Base-by-base conservation (phyloP, 1,140 invertebrate species). In the Dolichoris vasculosae region DNA sequence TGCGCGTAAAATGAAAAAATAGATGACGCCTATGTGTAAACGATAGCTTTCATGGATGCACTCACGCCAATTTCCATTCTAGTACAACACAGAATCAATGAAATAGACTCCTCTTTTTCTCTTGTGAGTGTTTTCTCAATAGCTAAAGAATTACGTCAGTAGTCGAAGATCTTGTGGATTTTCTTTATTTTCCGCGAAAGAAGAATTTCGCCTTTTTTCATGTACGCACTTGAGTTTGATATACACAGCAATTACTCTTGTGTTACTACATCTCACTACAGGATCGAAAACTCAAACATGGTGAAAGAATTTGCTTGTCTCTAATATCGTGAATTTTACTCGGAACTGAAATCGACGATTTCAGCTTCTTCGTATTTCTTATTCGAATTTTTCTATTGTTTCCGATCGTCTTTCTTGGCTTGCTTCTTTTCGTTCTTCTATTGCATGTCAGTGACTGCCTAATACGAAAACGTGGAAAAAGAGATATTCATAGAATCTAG, bases 171-270 rank as follows among this genome's bases (percentile, higher is more conserved):
- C 46, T 51, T 46, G 43, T 82, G 64, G 43, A 73, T 73, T 82
- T 73, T 73, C 80, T 55, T 73, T 35, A 55, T 82, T 73, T 73
- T 35, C 80, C 46, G 46, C 46, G 69, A 43, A 17, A 48, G n/a
- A 69, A 35, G 30, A 13, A 1, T 38, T 40, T 38, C 30, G 23
- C 11, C 20, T 48, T 73, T 82, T 55, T 71, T 69, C 51, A 15
- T 3, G 59, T 9, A 46, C 38, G 32, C 76, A 35, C 32, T 35
- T 79, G 79, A 40, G 35, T 46, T 48, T 32, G 59, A 81, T 63
- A 20, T 32, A 11, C 7, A 55, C 48, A 55, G 51, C 20, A 46
- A 1, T 15, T 13, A 7, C 63, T 2, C n/a, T n/a, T 32, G 11
- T 30, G 26, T 13, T n/a, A 15, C 9, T 32, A 32, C 2, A 30